These are phyloP conservation scores for Muscicapa adusta DNA, from an alignment of 2,113 vertebrate genomes.

Conservation along the genomic window DNA sequence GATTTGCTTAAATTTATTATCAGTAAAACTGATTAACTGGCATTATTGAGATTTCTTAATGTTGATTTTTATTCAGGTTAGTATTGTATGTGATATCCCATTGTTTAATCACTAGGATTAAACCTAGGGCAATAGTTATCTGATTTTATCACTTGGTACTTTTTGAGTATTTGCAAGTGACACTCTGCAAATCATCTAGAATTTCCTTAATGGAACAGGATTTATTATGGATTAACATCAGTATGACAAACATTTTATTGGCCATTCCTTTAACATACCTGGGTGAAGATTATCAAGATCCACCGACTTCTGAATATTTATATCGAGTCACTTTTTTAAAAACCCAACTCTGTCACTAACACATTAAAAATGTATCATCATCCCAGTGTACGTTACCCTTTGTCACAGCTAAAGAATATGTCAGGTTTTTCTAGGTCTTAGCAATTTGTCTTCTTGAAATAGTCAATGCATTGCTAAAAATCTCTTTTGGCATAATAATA, in stretches of 20 bases:
- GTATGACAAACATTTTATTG: background rate
- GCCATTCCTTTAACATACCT: background rate
- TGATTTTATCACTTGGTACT: slow-evolving; percentile 22
- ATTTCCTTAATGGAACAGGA: slow-evolving; percentile 31
- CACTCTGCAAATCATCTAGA: slow-evolving; percentile 3
- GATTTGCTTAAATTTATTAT: slow-evolving; percentile 1
- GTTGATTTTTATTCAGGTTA: slow-evolving; percentile 2
- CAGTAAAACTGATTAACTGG: background rate
- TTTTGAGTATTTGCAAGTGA: slow-evolving; percentile 41
- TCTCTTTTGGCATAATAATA: background rate
- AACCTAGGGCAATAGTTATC: background rate
- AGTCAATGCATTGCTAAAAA: background rate
- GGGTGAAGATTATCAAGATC: background rate
- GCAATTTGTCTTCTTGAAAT: background rate
- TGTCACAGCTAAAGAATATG: background rate
- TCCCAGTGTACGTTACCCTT: background rate
- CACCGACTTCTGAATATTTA: background rate
- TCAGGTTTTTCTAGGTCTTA: background rate
- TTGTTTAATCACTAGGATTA: slow-evolving; percentile 44
- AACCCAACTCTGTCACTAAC: background rate
- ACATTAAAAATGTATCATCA: background rate
- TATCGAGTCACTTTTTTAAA: background rate
- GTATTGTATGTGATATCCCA: background rate
- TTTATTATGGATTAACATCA: slow-evolving; percentile 10
- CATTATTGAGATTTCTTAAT: background rate